Evolutionary conservation across 1,140 invertebrate genomes (phyloP), one percentile per base, ranked within the genome.

Genomic region (Polypedilum vanderplanki): DNA sequence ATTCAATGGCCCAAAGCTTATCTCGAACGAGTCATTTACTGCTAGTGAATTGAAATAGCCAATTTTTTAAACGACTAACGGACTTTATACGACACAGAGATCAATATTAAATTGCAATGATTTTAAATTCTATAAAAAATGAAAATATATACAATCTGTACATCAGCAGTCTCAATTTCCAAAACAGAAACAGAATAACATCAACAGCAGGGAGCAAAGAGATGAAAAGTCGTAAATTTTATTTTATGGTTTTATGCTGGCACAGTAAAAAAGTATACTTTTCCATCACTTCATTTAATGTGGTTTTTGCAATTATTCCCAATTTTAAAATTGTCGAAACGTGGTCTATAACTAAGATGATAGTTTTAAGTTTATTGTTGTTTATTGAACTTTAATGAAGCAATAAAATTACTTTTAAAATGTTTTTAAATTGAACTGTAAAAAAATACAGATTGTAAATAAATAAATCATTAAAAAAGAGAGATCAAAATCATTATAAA

Each of bases 401-500:
- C 12, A 57, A 57, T 33, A 15, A 57, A 57, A n/a, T n/a, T 15
- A 57, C n/a, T 57, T 57, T 57, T 57, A 12, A 57, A 46, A 46
- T 46, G 15, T 1, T 10, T 10, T n/a, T 57, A 33, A 3, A 57
- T 57, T 46, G 41, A 57, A 15, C 46, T n/a, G n/a, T n/a, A 57
- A 57, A 3, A 33, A 33, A 33, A 57, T 57, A 57, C 46, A 33
- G 24, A 33, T 57, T 57, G 46, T 57, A 57, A 57, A 15, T 4
- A 57, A 57, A n/a, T 57, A 57, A 15, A 57, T 12, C n/a, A 57
- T 57, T 15, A n/a, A n/a, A 57, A 46, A 8, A 46, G 15, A n/a
- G 46, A 57, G n/a, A 57, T n/a, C 46, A 57, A 15, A 57, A 57
- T 57, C 46, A 57, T n/a, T 57, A 57, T 57, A 57, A 57, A 57